Percentiles rank a stretch among this genome's conserved stretches.
Evolutionary conservation across 1,140 invertebrate genomes (phyloP).

Genomic region (Calliopsis andreniformis): DNA sequence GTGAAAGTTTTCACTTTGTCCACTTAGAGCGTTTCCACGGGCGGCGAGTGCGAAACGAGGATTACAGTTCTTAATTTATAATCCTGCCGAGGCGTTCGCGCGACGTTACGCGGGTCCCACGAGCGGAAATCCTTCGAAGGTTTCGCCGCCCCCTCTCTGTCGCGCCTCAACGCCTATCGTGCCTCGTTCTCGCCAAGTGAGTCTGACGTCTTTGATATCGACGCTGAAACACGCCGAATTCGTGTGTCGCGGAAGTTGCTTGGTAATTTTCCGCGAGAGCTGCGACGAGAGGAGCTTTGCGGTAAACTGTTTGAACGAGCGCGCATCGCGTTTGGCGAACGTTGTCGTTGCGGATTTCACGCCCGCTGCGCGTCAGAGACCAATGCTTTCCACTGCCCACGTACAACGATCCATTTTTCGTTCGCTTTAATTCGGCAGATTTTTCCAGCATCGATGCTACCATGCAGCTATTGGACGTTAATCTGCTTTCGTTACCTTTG

Average conservation of each 20-base stretch:
- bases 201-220: slow-evolving; percentile 22
- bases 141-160: slow-evolving; percentile 3
- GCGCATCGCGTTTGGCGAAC: neutral
- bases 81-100: slow-evolving; percentile 23
- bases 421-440: neutral
- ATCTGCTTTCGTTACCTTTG: too few relatives aligned
- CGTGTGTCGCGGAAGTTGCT: neutral
- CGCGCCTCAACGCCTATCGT: slow-evolving; percentile 21
- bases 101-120: neutral
- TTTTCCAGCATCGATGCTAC: too few relatives aligned
- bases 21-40: slow-evolving; percentile 2
- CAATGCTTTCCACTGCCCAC: neutral
- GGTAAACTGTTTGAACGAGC: slow-evolving; percentile 15
- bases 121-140: slow-evolving; percentile 5
- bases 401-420: neutral
- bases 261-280: neutral
- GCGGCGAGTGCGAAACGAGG: neutral
- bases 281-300: neutral
- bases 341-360: neutral
- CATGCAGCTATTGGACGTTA: too few relatives aligned
- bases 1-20: slow-evolving; percentile 9
- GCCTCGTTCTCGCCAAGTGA: neutral
- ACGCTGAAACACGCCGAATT: slow-evolving; percentile 11
- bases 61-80: slow-evolving; percentile 40
- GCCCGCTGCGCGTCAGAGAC: too few relatives aligned